Evolutionary conservation across 2,797 vertebrate species (phyloP), one percentile per base, ranked within the genome.

Genomic region (Danionella dracula): DNA sequence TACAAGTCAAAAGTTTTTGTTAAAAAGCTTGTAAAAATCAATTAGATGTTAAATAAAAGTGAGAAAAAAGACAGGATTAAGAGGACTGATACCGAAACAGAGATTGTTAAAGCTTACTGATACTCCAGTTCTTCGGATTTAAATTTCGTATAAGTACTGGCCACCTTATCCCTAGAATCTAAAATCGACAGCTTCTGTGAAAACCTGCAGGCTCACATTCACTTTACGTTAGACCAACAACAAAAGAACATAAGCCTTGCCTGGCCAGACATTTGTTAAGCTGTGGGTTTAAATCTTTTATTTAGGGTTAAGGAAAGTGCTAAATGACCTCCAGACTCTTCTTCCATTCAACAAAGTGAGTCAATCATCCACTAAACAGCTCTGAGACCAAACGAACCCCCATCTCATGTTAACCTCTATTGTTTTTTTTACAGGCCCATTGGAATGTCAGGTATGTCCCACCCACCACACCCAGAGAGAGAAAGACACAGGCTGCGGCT

Each of bases 381-480:
- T 53, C 27, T 55, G 5, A 40, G 15, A 38, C 21, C 32, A 61
- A 40, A 49, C 53, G 31, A 42, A 31, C 40, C 51, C 44, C 45
- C 62, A 40, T 61, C 49, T 54, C 66, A 42, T 38, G 40, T 54
- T 69, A 16, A 46, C 40, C 19, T 37, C 29, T 54, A 72, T 60
- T 44, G 57, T 76, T 66, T 66, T 69, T 66, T 55, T 58, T 44
- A 66, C 40, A 62, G 62, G 17, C 58, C 31, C 42, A 49, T 32
- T 70, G 70, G 74, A 67, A 73, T 76, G 62, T 67, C 35, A 62
- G 74, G 74, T 66, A 75, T 72, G 60, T 66, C 51, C 70, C 68
- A 68, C 72, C 68, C 54, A 70, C 19, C 21, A 57, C 57, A 64
- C 70, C 16, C 46, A 60, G 29, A 76, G 46, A 34, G 57, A 73